A percentile compares a stretch with the other conserved stretches of the same genome.
These are phyloP conservation scores for Dendronephthya gigantea DNA, from an alignment of 64 coral and sea anemone species.

Conservation along the genomic window DNA sequence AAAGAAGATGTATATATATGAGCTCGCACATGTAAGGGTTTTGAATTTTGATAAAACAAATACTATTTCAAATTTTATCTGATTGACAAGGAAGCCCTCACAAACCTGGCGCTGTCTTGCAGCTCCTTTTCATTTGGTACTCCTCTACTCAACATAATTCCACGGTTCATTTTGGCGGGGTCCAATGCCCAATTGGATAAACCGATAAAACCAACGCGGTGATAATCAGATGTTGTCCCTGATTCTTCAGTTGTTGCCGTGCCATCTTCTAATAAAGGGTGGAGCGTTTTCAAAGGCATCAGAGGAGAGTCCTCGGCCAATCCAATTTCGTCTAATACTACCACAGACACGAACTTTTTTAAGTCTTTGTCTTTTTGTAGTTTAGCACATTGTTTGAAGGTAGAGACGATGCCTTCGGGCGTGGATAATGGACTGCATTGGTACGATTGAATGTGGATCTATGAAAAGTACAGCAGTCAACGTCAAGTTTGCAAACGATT, in stretches of 20 bases:
- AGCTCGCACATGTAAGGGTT: too few relatives aligned
- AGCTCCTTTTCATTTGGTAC: constrained; percentile 45
- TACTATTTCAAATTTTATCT: too few relatives aligned
- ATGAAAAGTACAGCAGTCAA: not conserved
- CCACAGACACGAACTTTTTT: constrained; percentile 56
- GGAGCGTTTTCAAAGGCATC: constrained; percentile 70
- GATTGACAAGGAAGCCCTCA: too few relatives aligned
- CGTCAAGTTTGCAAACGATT: too few relatives aligned
- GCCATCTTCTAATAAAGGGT: constrained; percentile 78
- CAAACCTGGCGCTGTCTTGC: constrained; percentile 49
- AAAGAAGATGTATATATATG: too few relatives aligned
- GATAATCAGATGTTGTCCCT: not conserved
- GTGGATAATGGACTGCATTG: constrained; percentile 91
- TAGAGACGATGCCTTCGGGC: constrained; percentile 75
- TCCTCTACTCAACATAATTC: constrained; percentile 62
- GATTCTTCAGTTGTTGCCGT: constrained; percentile 53
- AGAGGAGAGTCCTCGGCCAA: constrained; percentile 76
- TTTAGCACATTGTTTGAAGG: constrained; percentile 67
- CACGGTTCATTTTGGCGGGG: constrained; percentile 88
- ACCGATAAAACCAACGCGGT: constrained; percentile 71
- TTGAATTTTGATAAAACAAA: too few relatives aligned
- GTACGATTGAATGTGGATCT: constrained; percentile 74
- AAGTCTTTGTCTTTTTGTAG: constrained; percentile 59
- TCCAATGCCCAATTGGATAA: constrained; percentile 87
- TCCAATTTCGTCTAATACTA: constrained; percentile 70